Evolutionary conservation across 2,797 vertebrate genomes (phyloP).

Genomic region (Florisuga fusca): DNA sequence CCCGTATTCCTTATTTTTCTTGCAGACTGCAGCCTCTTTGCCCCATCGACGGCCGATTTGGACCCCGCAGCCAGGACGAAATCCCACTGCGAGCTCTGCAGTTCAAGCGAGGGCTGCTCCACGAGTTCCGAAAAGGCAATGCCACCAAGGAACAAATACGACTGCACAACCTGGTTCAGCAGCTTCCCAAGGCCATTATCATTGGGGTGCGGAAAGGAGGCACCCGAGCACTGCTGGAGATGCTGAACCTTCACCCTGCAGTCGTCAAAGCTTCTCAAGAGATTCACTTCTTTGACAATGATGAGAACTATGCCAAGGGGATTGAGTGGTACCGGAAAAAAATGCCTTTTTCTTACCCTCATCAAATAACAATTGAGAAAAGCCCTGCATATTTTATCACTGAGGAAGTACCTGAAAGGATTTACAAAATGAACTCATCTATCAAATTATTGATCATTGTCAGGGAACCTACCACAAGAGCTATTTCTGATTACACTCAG

Average conservation of each 20-base stretch:
- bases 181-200: constrained; percentile 94
- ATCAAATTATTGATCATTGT: constrained; percentile 95
- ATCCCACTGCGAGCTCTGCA: constrained; percentile 88
- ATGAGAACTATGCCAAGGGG: constrained; percentile 93
- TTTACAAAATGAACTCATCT: constrained; percentile 98
- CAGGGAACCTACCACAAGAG: constrained; percentile 93
- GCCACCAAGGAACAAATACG: constrained; percentile 88
- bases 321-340: constrained; percentile 95
- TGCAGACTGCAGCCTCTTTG: constrained; percentile 92
- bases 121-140: constrained; percentile 90
- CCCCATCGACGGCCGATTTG: constrained; percentile 86
- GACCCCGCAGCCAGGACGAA: constrained; percentile 81
- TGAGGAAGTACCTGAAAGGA: constrained; percentile 95
- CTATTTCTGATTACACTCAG: constrained; percentile 97
- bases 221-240: constrained; percentile 93
- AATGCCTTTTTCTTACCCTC: constrained; percentile 96
- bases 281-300: constrained; percentile 97
- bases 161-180: constrained; percentile 91
- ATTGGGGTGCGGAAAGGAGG: constrained; percentile 96
- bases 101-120: constrained; percentile 88
- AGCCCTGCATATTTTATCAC: constrained; percentile 97
- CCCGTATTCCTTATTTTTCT: constrained; percentile 23
- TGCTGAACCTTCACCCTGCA: constrained; percentile 94
- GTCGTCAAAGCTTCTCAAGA: constrained; percentile 98
- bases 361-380: constrained; percentile 98